Evolutionary conservation across 2,797 vertebrate genomes (phyloP).

Genomic region (Poecilia wingei): DNA sequence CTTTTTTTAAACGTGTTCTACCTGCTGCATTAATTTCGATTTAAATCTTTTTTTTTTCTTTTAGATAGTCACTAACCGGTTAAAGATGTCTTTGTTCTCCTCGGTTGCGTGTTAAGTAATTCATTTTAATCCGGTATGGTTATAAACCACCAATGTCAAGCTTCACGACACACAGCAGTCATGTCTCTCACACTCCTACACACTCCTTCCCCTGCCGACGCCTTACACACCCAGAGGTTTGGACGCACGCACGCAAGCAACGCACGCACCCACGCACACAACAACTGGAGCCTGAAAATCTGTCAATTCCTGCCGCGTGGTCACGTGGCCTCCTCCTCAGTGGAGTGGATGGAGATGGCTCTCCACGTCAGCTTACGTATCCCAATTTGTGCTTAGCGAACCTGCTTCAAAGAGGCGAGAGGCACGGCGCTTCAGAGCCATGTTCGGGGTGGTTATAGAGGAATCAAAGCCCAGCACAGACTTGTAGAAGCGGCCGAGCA

Average conservation of each 20-base stretch:
- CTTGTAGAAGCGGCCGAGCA: conserved; percentile 83
- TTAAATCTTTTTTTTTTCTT: background rate
- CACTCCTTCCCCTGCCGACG: conserved; percentile 26
- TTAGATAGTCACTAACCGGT: background rate
- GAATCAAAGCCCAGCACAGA: conserved; percentile 87
- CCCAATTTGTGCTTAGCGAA: conserved; percentile 95
- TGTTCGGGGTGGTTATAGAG: conserved; percentile 94
- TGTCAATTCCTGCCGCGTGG: conserved; percentile 94
- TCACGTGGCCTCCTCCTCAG: conserved; percentile 96
- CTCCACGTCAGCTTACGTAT: conserved; percentile 99
- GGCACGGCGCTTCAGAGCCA: conserved; percentile 91
- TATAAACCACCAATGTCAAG: conserved; percentile 77
- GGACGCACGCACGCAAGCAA: conserved; percentile 12
- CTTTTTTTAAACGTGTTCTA: background rate
- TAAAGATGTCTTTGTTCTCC: conserved; percentile 12
- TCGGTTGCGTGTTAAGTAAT: conserved; percentile 57
- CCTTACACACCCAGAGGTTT: conserved; percentile 22
- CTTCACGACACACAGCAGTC: conserved; percentile 65
- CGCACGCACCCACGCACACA: conserved; percentile 21
- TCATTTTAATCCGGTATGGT: conserved; percentile 52
- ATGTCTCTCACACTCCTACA: conserved; percentile 52
- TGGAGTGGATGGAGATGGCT: conserved; percentile 96
- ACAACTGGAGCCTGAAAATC: conserved; percentile 70
- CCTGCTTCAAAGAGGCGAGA: conserved; percentile 97
- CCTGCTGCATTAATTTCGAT: background rate